Evolutionary conservation across 2,888 invertebrate genomes (phyloP).

Genomic region (Kuschelorhynchus macadamiae): DNA sequence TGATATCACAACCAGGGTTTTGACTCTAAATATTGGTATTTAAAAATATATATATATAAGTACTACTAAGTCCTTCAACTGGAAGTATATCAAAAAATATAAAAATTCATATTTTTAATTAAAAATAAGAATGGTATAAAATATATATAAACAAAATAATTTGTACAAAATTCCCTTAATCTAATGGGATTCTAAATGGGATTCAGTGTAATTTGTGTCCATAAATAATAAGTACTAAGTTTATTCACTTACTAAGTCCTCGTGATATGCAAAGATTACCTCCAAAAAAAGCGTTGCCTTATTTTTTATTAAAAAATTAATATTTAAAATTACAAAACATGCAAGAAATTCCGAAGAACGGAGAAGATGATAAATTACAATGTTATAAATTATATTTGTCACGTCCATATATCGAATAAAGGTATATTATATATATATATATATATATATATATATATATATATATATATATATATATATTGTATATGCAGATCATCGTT

Average conservation of each 20-base stretch:
- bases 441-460: too few relatives aligned
- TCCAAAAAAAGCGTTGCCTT: neutral
- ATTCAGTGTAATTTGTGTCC: conserved; percentile 23
- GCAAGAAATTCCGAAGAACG: neutral
- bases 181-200: conserved; percentile 34
- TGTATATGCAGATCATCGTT: too few relatives aligned
- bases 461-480: too few relatives aligned
- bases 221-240: neutral
- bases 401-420: too few relatives aligned
- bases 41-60: neutral
- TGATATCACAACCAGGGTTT: conserved; percentile 17
- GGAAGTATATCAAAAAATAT: too few relatives aligned
- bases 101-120: neutral
- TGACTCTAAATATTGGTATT: conserved; percentile 6
- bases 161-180: neutral
- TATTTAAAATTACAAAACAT: neutral
- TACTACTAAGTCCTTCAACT: too few relatives aligned
- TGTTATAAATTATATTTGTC: too few relatives aligned
- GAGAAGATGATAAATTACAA: neutral
- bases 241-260: neutral
- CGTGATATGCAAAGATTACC: too few relatives aligned
- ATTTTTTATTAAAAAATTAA: neutral
- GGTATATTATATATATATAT: too few relatives aligned
- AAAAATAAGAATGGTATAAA: neutral
- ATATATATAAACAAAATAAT: neutral